Conservation (phyloP, 2,113 vertebrate genomes). For the Uria aalge region DNA sequence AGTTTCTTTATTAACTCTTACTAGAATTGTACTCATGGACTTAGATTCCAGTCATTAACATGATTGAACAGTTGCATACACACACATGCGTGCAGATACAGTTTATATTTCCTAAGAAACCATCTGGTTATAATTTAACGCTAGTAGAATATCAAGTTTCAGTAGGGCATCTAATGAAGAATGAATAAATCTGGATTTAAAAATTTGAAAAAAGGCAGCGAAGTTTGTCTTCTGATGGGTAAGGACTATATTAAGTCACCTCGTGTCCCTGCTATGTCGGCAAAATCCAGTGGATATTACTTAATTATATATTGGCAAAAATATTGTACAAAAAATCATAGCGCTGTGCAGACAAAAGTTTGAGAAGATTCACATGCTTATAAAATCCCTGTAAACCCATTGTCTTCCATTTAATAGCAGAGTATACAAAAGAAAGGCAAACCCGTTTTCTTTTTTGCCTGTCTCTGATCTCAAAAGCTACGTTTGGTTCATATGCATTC, state of each 20-base stretch:
- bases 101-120: background rate
- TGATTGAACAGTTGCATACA: background rate
- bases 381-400: background rate
- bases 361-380: background rate
- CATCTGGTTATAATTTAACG: background rate
- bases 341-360: background rate
- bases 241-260: background rate
- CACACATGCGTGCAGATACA: background rate
- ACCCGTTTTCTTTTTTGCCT: slow-evolving; percentile 48
- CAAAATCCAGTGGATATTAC: background rate
- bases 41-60: background rate
- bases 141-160: background rate
- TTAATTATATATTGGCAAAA: background rate
- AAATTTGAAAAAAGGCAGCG: background rate
- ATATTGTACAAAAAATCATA: background rate
- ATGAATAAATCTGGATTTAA: background rate
- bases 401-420: background rate
- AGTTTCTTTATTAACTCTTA: background rate
- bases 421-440: background rate
- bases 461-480: slow-evolving; percentile 75
- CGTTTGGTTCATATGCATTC: slow-evolving; percentile 74
- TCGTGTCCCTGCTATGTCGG: background rate
- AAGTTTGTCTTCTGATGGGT: background rate
- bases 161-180: background rate
- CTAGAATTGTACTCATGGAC: background rate